Evolutionary conservation across 2,113 vertebrate species (phyloP).

Genomic region (Peucedramus taeniatus): DNA sequence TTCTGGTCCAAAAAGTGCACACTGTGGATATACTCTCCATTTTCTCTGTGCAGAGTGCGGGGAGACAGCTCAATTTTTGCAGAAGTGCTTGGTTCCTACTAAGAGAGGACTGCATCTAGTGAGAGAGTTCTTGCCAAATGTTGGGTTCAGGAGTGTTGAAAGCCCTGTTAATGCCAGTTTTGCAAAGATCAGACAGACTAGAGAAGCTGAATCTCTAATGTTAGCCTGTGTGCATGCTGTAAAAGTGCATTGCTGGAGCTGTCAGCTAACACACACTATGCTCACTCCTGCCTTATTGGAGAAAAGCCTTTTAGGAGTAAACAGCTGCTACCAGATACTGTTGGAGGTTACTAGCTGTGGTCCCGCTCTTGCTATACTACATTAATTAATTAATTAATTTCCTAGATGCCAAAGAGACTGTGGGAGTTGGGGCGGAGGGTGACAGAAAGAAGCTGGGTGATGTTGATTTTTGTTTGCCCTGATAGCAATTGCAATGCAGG

Average conservation of each 20-base stretch:
- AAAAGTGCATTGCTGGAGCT: neutral
- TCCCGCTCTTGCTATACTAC: neutral
- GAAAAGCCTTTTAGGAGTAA: neutral
- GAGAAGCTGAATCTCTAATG: neutral
- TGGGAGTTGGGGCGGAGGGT: too few species aligned
- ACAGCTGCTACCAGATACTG: neutral
- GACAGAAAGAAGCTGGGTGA: neutral
- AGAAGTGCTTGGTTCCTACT: neutral
- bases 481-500: neutral
- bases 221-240: accelerated
- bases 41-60: neutral
- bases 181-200: neutral
- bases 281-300: neutral
- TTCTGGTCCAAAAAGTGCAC: neutral
- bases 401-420: neutral
- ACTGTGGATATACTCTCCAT: neutral
- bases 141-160: neutral
- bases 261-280: neutral
- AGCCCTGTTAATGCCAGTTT: neutral
- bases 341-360: neutral
- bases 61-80: neutral
- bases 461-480: neutral
- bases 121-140: neutral
- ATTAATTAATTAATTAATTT: neutral
- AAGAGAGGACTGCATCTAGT: neutral